These are phyloP conservation scores for Drosophila subquinaria DNA, from an alignment of 2,888 invertebrate species.

Conservation along the genomic window DNA sequence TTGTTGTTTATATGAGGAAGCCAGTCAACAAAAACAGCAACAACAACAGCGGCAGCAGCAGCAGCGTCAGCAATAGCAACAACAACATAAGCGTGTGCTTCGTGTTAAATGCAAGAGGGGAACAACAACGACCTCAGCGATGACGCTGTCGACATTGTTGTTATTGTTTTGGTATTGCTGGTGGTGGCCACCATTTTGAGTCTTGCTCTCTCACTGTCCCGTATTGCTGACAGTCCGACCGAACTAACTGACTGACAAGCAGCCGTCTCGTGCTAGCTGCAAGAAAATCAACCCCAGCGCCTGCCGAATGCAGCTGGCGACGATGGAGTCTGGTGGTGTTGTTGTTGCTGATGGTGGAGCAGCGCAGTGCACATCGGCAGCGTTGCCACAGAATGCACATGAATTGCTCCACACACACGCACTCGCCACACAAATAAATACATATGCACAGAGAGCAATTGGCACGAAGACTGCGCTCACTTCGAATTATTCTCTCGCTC, in stretches of 20 bases:
- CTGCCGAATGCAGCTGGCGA: slow-evolving; percentile 47
- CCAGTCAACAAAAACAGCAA: slow-evolving; percentile 32
- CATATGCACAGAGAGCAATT: slow-evolving; percentile 30
- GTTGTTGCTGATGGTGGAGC: slow-evolving; percentile 34
- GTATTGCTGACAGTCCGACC: slow-evolving; percentile 34
- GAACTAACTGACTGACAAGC: slow-evolving; percentile 61
- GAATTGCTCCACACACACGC: slow-evolving; percentile 57
- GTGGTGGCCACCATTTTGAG: slow-evolving; percentile 77
- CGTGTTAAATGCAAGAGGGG: slow-evolving; percentile 65
- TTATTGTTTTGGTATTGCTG: slow-evolving; percentile 65
- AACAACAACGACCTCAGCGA: slow-evolving; percentile 66
- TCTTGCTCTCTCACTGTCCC: slow-evolving; percentile 58
- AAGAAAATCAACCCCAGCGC: slow-evolving; percentile 72
- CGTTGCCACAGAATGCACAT: slow-evolving; percentile 63
- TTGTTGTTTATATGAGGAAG: slow-evolving; percentile 45
- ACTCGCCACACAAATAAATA: slow-evolving; percentile 14
- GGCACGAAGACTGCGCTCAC: slow-evolving; percentile 36
- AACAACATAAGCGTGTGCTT: slow-evolving; percentile 52
- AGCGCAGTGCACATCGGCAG: slow-evolving; percentile 50
- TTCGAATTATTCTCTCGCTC: slow-evolving; percentile 32
- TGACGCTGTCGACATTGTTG: slow-evolving; percentile 65
- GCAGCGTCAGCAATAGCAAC: slow-evolving; percentile 11
- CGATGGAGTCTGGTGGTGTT: slow-evolving; percentile 39
- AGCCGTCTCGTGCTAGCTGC: slow-evolving; percentile 57
- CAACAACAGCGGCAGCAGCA: not conserved